A percentile compares a stretch with the other conserved stretches of the same genome.
phyloP scores from a whole-genome alignment of 2,797 vertebrate species.

The Etheostoma nigrum region DNA sequence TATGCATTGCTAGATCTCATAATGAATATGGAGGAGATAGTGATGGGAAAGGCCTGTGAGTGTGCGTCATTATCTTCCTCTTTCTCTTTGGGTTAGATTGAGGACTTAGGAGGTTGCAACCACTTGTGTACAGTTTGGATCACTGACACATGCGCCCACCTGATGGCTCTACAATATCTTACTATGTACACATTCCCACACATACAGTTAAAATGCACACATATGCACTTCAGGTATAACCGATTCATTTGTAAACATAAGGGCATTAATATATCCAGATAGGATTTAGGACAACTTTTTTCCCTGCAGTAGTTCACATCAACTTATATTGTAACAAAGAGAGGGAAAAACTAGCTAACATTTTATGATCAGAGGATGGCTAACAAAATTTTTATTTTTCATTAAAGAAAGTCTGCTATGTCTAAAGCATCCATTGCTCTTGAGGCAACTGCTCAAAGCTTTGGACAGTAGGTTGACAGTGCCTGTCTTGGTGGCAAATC shows the following conservation, averaged over 20 bases:
- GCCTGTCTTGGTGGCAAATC: not conserved
- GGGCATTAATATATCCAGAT: not conserved
- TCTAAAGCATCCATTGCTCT: not conserved
- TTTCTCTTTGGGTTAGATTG: conserved; percentile 51
- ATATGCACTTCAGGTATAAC: not conserved
- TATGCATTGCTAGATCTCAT: conserved; percentile 33
- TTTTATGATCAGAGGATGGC: too few species aligned
- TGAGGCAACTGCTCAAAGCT: not conserved
- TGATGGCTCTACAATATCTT: conserved; percentile 27
- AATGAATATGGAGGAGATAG: conserved; percentile 61
- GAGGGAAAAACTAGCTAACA: too few species aligned
- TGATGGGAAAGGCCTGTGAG: conserved; percentile 56
- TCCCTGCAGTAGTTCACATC: not conserved
- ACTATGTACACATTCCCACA: conserved; percentile 28
- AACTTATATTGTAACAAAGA: too few species aligned
- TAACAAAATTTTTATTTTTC: not conserved
- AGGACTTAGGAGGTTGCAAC: conserved; percentile 42
- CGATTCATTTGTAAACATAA: conserved; percentile 35
- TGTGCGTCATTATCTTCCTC: conserved; percentile 64
- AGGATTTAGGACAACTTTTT: not conserved
- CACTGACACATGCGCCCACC: conserved; percentile 42
- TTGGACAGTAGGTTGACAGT: not conserved
- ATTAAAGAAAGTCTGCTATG: not conserved
- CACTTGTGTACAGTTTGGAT: conserved; percentile 50
- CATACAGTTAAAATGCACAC: not conserved